Evolutionary conservation across 53 echinoderm and acorn worm species (phyloP), one percentile per base, ranked within the genome.

Genomic region (Temnopleurus reevesii): DNA sequence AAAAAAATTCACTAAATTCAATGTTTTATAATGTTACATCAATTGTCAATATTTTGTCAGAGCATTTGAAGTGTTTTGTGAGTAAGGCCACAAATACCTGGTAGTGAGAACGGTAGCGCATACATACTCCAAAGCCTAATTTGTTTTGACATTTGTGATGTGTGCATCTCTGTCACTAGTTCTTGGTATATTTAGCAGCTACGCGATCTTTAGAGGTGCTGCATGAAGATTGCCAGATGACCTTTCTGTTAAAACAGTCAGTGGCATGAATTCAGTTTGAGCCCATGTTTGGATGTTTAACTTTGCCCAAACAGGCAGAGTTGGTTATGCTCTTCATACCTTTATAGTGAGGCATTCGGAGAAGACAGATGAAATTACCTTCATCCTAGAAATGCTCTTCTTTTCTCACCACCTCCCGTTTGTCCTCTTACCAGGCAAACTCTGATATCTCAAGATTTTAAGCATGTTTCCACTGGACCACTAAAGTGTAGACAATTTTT

Each of bases 221-320:
- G 51, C 54, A 53, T 55, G 56, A 55, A 83, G 27, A 83, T 5
- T 55, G 51, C 34, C 47, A 19, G 34, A 35, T 56, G 83, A 55
- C 83, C 83, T 83, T 83, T 83, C 19, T 0, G 55, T 35, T 35
- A 56, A 55, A 53, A n/a, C 57, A 35, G 41, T n/a, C n/a, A 12
- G 83, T 18, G 83, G 56, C 83, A 83, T 35, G 83, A 51, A 80
- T 80, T 80, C 51, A 46, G n/a, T 47, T 80, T 47, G 51, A 80
- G 83, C 54, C 83, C 27, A 54, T 82, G 83, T 83, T 83, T 83
- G 18, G 83, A 83, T 83, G 51, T 34, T 79, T 79, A 29, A 49
- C 79, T 15, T 79, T 49, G 1, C 79, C 46, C 29, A 79, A 79
- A 49, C 79, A 79, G 46, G 41, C 43, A 17, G 21, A 41, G 71